Evolutionary conservation across 2,888 invertebrate species (phyloP).

Genomic region (Mechanitis messenoides): DNA sequence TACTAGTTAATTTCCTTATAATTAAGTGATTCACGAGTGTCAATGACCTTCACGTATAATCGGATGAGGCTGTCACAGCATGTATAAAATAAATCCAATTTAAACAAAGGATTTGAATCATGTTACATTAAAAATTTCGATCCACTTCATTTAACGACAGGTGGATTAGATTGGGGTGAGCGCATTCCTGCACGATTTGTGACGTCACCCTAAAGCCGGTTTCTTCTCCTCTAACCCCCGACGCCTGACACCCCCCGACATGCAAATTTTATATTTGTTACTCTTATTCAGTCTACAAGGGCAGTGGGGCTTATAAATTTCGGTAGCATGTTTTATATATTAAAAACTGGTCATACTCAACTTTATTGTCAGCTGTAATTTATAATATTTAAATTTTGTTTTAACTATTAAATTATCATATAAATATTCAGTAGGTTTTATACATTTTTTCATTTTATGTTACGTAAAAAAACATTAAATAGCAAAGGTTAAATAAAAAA

Average conservation of each 20-base stretch:
- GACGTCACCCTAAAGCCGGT: slow-evolving; percentile 38
- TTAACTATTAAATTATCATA: slow-evolving; percentile 14
- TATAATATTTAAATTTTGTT: no score
- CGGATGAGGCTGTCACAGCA: slow-evolving; percentile 47
- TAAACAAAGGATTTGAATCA: slow-evolving; percentile 22
- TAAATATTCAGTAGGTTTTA: background rate
- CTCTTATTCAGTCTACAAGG: slow-evolving; percentile 70
- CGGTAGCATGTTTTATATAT: slow-evolving; percentile 2
- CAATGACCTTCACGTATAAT: slow-evolving; percentile 62
- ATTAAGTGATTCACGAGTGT: slow-evolving; percentile 51
- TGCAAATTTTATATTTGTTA: slow-evolving; percentile 71
- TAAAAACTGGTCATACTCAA: background rate
- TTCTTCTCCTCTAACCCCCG: slow-evolving; percentile 27
- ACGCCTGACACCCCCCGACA: slow-evolving; percentile 36
- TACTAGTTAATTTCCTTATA: slow-evolving; percentile 30
- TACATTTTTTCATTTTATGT: no score
- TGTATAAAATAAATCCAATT: slow-evolving; percentile 41
- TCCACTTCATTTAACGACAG: slow-evolving; percentile 34
- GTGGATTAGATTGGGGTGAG: slow-evolving; percentile 42
- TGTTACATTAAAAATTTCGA: slow-evolving; percentile 27
- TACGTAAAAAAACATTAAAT: no score
- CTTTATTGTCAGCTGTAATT: background rate
- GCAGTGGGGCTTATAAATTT: slow-evolving; percentile 48
- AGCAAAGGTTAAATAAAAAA: background rate
- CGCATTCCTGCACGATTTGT: slow-evolving; percentile 64